phyloP scores from a whole-genome alignment of 2,113 vertebrate genomes.

The Anoura caudifer region DNA sequence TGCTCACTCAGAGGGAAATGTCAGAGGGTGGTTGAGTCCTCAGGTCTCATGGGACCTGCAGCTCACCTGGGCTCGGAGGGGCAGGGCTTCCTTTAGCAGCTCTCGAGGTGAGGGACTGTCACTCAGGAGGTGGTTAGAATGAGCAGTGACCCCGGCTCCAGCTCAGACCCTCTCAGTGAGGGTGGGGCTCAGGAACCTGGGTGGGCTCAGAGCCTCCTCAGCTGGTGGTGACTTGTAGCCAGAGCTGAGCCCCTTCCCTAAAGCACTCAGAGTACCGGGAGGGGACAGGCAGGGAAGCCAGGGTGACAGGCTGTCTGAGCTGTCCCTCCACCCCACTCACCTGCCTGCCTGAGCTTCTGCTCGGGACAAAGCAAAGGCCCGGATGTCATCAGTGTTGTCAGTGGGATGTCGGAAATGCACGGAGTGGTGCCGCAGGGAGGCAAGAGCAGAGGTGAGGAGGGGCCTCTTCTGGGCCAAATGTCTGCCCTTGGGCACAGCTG shows the following conservation, averaged over 20 bases:
- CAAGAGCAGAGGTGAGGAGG: neutral
- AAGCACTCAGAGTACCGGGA: neutral
- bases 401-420: fast-evolving
- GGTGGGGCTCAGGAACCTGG: neutral
- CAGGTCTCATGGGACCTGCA: neutral
- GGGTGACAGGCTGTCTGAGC: neutral
- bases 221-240: neutral
- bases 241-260: neutral
- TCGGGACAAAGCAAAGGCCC: fast-evolving
- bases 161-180: neutral
- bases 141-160: neutral
- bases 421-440: neutral
- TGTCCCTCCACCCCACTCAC: neutral
- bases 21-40: neutral
- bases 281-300: neutral
- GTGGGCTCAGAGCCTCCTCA: neutral
- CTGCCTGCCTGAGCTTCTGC: neutral
- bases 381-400: neutral
- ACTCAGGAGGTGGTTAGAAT: too few species aligned
- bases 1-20: neutral
- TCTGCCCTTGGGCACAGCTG: neutral
- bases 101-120: too few species aligned
- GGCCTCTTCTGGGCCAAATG: neutral
- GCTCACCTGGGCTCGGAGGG: neutral
- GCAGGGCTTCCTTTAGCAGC: too few species aligned